Conservation (phyloP, 2,113 vertebrate species). For the Atlantisia rogersi region DNA sequence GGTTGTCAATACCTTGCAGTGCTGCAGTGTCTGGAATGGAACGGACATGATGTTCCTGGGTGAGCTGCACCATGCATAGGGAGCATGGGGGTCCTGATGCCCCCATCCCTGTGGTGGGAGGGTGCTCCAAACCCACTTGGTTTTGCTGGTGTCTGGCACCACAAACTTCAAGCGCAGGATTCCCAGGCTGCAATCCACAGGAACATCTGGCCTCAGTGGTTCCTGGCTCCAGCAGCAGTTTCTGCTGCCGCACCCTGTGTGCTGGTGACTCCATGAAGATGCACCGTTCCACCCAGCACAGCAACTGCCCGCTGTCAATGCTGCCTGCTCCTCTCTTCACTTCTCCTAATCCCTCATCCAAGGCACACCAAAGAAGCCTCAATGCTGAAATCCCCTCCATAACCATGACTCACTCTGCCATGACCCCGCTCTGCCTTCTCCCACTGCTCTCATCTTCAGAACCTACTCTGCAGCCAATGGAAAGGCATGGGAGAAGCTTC, state of each 20-base stretch:
- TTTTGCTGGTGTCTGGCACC: neutral
- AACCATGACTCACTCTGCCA: neutral
- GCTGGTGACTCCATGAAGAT: accelerated
- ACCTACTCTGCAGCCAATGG: neutral
- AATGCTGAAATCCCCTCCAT: neutral
- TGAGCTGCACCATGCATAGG: accelerated
- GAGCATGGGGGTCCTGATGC: accelerated
- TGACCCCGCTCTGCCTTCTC: neutral
- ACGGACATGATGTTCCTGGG: neutral
- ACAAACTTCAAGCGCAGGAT: neutral
- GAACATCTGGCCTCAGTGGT: no score
- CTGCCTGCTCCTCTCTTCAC: neutral
- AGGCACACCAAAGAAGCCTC: neutral
- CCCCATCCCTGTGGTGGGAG: accelerated
- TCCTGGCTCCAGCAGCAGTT: neutral
- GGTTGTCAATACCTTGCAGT: neutral
- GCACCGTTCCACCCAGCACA: accelerated
- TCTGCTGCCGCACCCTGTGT: neutral
- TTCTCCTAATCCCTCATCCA: accelerated
- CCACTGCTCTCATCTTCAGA: neutral
- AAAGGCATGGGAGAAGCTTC: neutral
- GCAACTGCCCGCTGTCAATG: accelerated
- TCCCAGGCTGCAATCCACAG: neutral
- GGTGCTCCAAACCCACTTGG: neutral
- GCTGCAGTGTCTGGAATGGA: neutral